Percentiles rank a stretch among this genome's conserved stretches.
Evolutionary conservation across 1,140 invertebrate species (phyloP).

Genomic region (Drosophila teissieri): DNA sequence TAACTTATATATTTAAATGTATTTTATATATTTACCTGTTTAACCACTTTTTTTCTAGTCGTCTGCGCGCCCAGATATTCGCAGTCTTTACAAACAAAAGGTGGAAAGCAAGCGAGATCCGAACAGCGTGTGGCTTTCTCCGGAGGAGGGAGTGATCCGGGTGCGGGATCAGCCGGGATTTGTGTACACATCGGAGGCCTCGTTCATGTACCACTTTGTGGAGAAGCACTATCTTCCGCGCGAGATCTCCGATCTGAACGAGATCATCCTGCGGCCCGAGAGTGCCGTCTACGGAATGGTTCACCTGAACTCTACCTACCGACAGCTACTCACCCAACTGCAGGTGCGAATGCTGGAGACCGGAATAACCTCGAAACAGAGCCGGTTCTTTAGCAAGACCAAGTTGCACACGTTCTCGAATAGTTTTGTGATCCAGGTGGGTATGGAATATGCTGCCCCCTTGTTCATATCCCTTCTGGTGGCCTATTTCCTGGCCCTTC

Average conservation of each 20-base stretch:
- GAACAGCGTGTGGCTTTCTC: slow-evolving; percentile 50
- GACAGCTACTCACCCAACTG: slow-evolving; percentile 58
- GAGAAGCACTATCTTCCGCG: slow-evolving; percentile 70
- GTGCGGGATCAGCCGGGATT: slow-evolving; percentile 71
- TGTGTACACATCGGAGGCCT: slow-evolving; percentile 72
- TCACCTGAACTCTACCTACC: slow-evolving; percentile 67
- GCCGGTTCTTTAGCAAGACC: slow-evolving; percentile 57
- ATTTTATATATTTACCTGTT: no score
- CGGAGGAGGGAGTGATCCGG: slow-evolving; percentile 60
- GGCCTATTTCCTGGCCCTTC: slow-evolving; percentile 52
- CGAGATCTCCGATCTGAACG: slow-evolving; percentile 80
- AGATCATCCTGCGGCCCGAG: slow-evolving; percentile 68
- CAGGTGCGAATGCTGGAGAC: slow-evolving; percentile 65
- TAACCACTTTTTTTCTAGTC: slow-evolving; percentile 21
- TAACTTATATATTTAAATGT: no score
- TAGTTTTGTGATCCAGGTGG: slow-evolving; percentile 75
- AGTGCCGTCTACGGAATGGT: slow-evolving; percentile 49
- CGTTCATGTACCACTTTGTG: slow-evolving; percentile 62
- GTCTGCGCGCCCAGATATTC: slow-evolving; percentile 63
- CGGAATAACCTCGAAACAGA: slow-evolving; percentile 65
- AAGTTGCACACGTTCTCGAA: slow-evolving; percentile 69
- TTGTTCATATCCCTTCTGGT: slow-evolving; percentile 61
- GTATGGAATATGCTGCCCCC: slow-evolving; percentile 79
- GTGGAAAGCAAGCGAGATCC: slow-evolving; percentile 56
- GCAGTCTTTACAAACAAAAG: slow-evolving; percentile 60